Conservation (phyloP, 1,140 invertebrate genomes). For the Holcopasites calliopsidis region DNA sequence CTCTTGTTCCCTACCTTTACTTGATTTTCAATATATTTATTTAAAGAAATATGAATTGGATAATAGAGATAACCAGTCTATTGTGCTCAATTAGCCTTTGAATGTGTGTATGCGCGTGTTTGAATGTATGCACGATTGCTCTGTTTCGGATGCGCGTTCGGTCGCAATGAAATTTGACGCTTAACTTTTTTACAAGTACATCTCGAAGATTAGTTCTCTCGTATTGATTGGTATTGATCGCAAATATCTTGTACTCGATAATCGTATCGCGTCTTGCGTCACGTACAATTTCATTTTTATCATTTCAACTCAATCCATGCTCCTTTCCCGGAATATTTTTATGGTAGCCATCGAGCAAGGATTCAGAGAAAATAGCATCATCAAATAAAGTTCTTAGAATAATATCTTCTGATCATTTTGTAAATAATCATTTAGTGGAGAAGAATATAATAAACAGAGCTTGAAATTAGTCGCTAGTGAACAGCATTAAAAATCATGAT, state of each 20-base stretch:
- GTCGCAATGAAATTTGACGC: not conserved
- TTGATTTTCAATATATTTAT: not conserved
- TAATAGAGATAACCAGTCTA: not conserved
- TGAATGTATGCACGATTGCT: too few relatives aligned
- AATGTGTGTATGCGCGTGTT: too few relatives aligned
- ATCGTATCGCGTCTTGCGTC: conserved; percentile 27
- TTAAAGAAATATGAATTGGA: not conserved
- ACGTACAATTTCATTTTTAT: conserved; percentile 27
- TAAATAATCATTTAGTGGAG: too few relatives aligned
- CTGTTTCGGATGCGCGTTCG: not conserved
- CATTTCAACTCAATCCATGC: not conserved
- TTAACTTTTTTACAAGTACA: not conserved
- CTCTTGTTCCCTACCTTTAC: not conserved
- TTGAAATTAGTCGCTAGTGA: not conserved
- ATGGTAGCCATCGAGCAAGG: not conserved
- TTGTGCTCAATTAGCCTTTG: not conserved
- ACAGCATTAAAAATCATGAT: not conserved
- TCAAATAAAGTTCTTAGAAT: too few relatives aligned
- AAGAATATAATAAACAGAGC: too few relatives aligned
- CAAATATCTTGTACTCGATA: conserved; percentile 30
- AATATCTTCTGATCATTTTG: too few relatives aligned
- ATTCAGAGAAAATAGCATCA: not conserved
- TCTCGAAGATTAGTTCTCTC: conserved; percentile 5
- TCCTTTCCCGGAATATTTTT: not conserved
- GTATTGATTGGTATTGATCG: conserved; percentile 34